A percentile compares a stretch with the other conserved stretches of the same genome.
These are phyloP conservation scores for Hypomecis punctinalis DNA, from an alignment of 2,888 invertebrate genomes.

Conservation along the genomic window DNA sequence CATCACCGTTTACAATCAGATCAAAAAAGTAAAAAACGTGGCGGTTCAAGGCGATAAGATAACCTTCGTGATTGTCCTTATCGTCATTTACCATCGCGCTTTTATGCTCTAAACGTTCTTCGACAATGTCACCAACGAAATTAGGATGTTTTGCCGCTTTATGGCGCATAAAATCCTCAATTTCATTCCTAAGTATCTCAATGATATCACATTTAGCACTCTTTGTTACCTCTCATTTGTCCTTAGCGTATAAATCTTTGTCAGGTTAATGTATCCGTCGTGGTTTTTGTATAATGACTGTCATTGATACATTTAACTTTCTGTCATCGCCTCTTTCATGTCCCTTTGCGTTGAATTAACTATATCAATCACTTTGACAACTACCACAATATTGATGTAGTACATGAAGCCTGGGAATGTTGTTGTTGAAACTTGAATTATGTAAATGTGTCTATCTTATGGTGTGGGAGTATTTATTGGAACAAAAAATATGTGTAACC, in stretches of 20 bases:
- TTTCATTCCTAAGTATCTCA: conserved; percentile 30
- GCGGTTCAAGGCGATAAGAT: conserved; percentile 77
- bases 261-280: conserved; percentile 41
- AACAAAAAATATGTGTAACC: conserved; percentile 11
- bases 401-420: conserved; percentile 3
- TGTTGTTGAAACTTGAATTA: conserved; percentile 1
- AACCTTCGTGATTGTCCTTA: conserved; percentile 78
- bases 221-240: conserved; percentile 34
- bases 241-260: conserved; percentile 42
- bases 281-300: conserved; percentile 41
- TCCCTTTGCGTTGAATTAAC: conserved; percentile 18
- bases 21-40: conserved; percentile 67
- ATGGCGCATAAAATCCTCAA: conserved; percentile 36
- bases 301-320: conserved; percentile 40
- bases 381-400: conserved; percentile 5
- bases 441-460: conserved; percentile 3
- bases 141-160: conserved; percentile 49
- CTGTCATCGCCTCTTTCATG: conserved; percentile 38
- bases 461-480: conserved; percentile 1
- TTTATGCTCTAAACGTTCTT: conserved; percentile 61
- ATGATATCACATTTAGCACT: conserved; percentile 22
- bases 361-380: conserved; percentile 7
- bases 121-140: conserved; percentile 60
- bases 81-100: conserved; percentile 62
- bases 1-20: conserved; percentile 67